Conservation (phyloP, 2,797 vertebrate genomes). For the Vultur gryphus region DNA sequence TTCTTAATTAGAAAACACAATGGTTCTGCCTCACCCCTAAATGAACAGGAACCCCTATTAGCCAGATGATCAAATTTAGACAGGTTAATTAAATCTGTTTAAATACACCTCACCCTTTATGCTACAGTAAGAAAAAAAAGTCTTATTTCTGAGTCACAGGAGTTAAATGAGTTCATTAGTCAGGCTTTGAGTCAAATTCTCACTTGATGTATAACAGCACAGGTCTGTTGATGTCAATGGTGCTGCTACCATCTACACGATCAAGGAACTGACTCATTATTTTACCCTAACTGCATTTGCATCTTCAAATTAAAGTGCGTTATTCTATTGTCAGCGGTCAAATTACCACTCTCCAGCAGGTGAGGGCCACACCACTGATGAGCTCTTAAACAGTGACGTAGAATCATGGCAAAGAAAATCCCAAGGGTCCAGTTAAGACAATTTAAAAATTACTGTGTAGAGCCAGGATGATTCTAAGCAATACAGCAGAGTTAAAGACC, state of each 20-base stretch:
- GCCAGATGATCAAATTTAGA: slow-evolving; percentile 21
- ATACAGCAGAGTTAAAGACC: not conserved
- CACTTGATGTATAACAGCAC: not conserved
- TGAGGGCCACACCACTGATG: not conserved
- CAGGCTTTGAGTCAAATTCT: not conserved
- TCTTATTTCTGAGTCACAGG: not conserved
- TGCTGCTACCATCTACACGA: not conserved
- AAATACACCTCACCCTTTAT: not conserved
- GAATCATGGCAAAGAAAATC: not conserved
- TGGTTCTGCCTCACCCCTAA: not conserved
- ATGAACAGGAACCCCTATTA: slow-evolving; percentile 15
- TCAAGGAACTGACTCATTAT: not conserved
- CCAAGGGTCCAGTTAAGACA: not conserved
- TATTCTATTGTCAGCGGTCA: not conserved
- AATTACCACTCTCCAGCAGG: not conserved
- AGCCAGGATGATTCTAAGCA: not conserved
- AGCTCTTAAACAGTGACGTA: not conserved
- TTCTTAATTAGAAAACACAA: slow-evolving; percentile 37
- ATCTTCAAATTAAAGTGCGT: not conserved
- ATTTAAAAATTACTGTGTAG: not conserved
- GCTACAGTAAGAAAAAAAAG: not conserved
- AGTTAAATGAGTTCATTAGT: slow-evolving; percentile 16
- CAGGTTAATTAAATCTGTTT: slow-evolving; percentile 43
- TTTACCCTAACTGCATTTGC: not conserved
- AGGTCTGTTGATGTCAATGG: not conserved